Evolutionary conservation across 2,113 vertebrate species (phyloP), one percentile per base, ranked within the genome.

Genomic region (Cyprinodon tularosa): DNA sequence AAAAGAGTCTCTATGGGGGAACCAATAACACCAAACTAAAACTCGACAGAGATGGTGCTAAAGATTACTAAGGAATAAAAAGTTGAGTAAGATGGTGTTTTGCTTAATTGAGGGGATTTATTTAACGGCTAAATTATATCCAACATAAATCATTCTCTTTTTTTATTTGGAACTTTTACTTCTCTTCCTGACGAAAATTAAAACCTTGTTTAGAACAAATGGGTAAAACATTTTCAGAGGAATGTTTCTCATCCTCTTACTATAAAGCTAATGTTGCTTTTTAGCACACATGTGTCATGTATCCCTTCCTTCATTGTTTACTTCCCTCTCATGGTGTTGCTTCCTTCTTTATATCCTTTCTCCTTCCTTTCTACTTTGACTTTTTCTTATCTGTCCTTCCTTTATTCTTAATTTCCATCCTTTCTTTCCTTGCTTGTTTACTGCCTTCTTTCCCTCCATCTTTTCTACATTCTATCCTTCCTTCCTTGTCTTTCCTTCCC

Each of bases 21-120:
- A 15, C 13, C 15, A 71, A 74, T 78, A 71, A 62, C 69, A 74
- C 15, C 15, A 44, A 78, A 76, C 77, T 15, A 2, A 78, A 83
- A 76, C 40, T 68, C 71, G 59, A 62, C 9, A 14, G 60, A 74
- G 76, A 47, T 74, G 29, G 57, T 17, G 22, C 17, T 57, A 15
- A 44, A 72, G 72, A 78, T 68, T 69, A 61, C 53, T 9, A 65
- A 9, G 22, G 29, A 53, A 29, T 14, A 29, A 0, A 67, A 81
- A 62, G 29, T 50, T 29, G 69, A 66, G 68, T 36, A 20, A 50
- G 75, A 70, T n/a, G 22, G 63, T 53, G 62, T 73, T 39, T 71
- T 79, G 66, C n/a, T 50, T 61, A n/a, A 76, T 71, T 57, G 22
- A 2, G n/a, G 17, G 29, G 10, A 63, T 2, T 42, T 13, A 64